Conservation (phyloP, 2,113 vertebrate genomes). For the Halichoeres trimaculatus region DNA sequence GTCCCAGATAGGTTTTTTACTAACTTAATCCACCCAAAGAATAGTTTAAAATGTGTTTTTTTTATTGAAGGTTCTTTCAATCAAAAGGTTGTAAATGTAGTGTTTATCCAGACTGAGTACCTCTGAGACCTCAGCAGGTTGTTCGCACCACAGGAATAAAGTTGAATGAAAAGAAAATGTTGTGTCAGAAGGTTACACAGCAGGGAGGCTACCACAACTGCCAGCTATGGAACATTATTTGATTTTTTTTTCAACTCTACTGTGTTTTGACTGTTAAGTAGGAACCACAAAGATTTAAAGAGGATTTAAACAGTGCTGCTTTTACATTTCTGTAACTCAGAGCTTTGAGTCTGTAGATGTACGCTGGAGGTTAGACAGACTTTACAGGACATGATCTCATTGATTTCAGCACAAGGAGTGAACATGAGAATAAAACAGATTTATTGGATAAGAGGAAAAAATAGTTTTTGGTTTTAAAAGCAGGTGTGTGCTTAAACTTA, state of each 20-base stretch:
- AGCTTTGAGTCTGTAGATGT: slow-evolving; percentile 40
- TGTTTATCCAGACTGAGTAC: slow-evolving; percentile 62
- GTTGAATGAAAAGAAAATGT: slow-evolving; percentile 47
- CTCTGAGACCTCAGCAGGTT: slow-evolving; percentile 50
- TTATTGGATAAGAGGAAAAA: slow-evolving; percentile 47
- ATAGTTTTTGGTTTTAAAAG: slow-evolving; percentile 38
- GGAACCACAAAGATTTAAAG: slow-evolving; percentile 37
- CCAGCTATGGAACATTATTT: slow-evolving; percentile 14
- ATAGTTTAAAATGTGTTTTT: slow-evolving; percentile 1
- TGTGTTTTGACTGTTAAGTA: slow-evolving; percentile 40
- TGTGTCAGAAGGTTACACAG: slow-evolving; percentile 43
- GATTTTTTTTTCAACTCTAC: slow-evolving; percentile 33
- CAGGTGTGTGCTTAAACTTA: slow-evolving; percentile 29
- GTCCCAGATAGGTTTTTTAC: slow-evolving; percentile 45
- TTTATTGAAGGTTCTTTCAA: slow-evolving; percentile 48
- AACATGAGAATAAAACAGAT: slow-evolving; percentile 56
- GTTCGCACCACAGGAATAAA: slow-evolving; percentile 32
- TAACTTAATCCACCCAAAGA: slow-evolving; percentile 14
- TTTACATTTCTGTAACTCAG: slow-evolving; percentile 29
- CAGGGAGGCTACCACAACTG: slow-evolving; percentile 49
- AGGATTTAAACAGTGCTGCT: slow-evolving; percentile 6
- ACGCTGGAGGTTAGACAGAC: slow-evolving; percentile 13
- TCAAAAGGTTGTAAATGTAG: slow-evolving; percentile 51
- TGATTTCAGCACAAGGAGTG: slow-evolving; percentile 28
- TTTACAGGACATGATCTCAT: slow-evolving; percentile 59